Evolutionary conservation across 2,113 vertebrate genomes (phyloP).

Genomic region (Porphyrio hochstetteri): DNA sequence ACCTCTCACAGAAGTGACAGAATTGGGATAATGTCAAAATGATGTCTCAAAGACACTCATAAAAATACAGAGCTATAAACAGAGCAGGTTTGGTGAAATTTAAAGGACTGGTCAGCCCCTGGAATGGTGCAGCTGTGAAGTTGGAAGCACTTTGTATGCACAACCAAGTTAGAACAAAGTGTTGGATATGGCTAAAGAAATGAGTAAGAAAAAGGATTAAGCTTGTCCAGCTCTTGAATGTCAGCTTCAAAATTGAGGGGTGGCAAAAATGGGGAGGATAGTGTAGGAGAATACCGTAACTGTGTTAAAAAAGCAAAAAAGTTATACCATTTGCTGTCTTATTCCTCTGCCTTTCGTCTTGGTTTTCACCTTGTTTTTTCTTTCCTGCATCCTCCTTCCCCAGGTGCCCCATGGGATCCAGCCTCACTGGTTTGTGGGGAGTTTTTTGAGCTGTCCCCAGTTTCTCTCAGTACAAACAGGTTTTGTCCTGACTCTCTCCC

Average conservation of each 20-base stretch:
- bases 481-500: neutral
- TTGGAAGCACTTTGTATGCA: neutral
- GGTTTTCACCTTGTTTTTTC: neutral
- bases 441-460: neutral
- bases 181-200: neutral
- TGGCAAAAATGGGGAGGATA: neutral
- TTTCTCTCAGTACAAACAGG: neutral
- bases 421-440: neutral
- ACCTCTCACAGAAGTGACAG: neutral
- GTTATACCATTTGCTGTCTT: neutral
- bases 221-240: neutral
- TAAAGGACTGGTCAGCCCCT: neutral
- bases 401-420: neutral
- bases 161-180: neutral
- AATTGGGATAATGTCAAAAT: neutral
- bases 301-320: neutral
- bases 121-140: neutral
- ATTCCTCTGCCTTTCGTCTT: neutral
- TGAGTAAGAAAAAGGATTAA: neutral
- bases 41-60: neutral
- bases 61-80: neutral
- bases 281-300: neutral
- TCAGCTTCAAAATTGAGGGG: neutral
- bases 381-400: neutral
- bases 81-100: neutral